Base-by-base conservation (phyloP, 2,113 vertebrate genomes). In the Heterochromis multidens region DNA sequence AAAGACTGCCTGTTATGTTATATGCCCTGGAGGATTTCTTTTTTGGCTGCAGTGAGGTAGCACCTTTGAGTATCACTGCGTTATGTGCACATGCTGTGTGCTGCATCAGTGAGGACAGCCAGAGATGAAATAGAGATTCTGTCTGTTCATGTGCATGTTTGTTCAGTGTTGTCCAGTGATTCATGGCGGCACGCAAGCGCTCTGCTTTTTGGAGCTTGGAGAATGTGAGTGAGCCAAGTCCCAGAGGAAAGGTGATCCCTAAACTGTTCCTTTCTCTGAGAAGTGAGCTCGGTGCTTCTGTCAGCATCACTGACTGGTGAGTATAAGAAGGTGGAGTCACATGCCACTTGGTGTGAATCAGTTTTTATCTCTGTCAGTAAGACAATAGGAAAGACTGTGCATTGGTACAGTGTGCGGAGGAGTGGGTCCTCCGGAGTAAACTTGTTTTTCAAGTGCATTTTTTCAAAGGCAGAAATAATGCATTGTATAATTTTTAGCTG, bases 151-250 rank as follows among this genome's bases (percentile, higher is more conserved):
- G 86, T 61, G 74, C 3, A 21, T 60, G 87, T 84, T 77, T 86
- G 79, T 70, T 21, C 10, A 54, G 23, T 58, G 72, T 77, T 82
- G 79, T 88, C 63, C 62, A 23, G 82, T 4, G 29, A 65, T 72
- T 82, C 58, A 84, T 52, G 84, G 81, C 17, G 43, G 84, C 76
- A 65, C 61, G 61, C 80, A 40, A 62, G 84, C 77, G 1, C 37
- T 77, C 21, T 3, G 65, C 52, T 83, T 86, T 89, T 87, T 88
- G 72, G 82, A 86, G 80, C 27, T 56, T 3, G 12, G 72, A 82
- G 77, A 83, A 58, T 81, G 85, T 90, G 84, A 74, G 56, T 16
- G 46, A 87, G 70, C 81, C 77, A 89, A 85, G 81, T 70, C 81
- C 74, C 58, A 21, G 76, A 49, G 52, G 83, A 83, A 85, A 86